Percentiles rank a stretch among this genome's conserved stretches.
phyloP scores from a whole-genome alignment of 1,140 invertebrate species.

The Nixonia krombeini region DNA sequence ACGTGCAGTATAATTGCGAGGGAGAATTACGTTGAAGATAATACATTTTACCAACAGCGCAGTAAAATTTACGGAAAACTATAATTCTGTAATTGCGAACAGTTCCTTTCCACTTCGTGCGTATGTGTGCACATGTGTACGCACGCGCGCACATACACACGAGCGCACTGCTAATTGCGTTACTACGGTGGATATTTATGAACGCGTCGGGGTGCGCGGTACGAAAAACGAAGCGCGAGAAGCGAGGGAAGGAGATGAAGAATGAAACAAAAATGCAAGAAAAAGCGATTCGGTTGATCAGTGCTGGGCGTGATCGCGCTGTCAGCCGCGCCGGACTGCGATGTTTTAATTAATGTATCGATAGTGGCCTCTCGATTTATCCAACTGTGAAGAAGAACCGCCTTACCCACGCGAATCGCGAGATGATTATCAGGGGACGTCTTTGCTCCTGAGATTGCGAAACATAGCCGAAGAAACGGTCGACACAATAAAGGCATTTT shows the following conservation, averaged over 20 bases:
- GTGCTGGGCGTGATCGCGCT: constrained; percentile 50
- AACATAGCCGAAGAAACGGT: constrained; percentile 11
- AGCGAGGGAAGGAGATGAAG: constrained; percentile 21
- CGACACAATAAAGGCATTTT: no score
- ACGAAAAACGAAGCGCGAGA: constrained; percentile 28
- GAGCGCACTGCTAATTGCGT: no score
- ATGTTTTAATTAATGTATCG: constrained; percentile 56
- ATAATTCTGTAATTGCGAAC: no score
- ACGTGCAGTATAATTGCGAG: no score
- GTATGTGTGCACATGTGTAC: constrained; percentile 16
- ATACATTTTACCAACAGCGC: no score
- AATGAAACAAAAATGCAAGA: constrained; percentile 39
- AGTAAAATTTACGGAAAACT: no score
- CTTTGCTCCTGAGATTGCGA: constrained; percentile 23
- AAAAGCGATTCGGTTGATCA: constrained; percentile 47
- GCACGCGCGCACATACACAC: constrained; percentile 19
- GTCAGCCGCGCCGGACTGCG: constrained; percentile 38
- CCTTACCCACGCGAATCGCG: constrained; percentile 45
- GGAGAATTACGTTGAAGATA: no score
- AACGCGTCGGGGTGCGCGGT: constrained; percentile 18
- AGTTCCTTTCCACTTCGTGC: no score
- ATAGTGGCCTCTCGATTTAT: constrained; percentile 47
- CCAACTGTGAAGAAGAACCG: constrained; percentile 47
- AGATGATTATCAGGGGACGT: constrained; percentile 42
- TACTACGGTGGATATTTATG: constrained; percentile 46